Conservation (phyloP, 2,797 vertebrate species). For the Lacerta viridis region DNA sequence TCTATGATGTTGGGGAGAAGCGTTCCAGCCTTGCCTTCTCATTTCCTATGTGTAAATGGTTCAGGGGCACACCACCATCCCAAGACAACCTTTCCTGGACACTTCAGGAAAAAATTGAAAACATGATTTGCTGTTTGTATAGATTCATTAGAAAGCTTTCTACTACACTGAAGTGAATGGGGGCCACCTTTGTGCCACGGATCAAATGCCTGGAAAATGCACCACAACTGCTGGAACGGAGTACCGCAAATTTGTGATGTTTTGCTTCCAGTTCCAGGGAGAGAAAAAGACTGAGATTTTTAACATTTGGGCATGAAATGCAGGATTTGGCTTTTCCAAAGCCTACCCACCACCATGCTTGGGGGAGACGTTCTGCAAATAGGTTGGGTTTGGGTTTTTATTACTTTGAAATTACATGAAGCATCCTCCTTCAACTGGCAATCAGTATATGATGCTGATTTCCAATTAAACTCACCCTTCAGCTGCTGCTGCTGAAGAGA, state of each 20-base stretch:
- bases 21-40: not conserved
- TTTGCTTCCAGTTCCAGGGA: not conserved
- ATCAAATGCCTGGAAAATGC: not conserved
- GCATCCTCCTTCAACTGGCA: not conserved
- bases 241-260: not conserved
- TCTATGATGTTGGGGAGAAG: not conserved
- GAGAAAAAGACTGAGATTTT: not conserved
- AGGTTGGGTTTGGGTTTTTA: no score
- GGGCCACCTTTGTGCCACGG: no score
- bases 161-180: not conserved
- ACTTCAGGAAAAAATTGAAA: no score
- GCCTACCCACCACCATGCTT: not conserved
- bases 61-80: not conserved
- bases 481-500: not conserved
- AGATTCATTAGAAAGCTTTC: not conserved
- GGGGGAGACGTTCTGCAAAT: no score
- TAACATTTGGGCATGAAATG: not conserved
- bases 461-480: not conserved
- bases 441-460: not conserved
- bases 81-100: not conserved
- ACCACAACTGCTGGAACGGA: not conserved
- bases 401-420: not conserved
- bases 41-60: not conserved
- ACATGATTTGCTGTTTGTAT: not conserved
- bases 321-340: not conserved